Conservation (phyloP, 2,797 vertebrate genomes). For the Diceros bicornis region DNA sequence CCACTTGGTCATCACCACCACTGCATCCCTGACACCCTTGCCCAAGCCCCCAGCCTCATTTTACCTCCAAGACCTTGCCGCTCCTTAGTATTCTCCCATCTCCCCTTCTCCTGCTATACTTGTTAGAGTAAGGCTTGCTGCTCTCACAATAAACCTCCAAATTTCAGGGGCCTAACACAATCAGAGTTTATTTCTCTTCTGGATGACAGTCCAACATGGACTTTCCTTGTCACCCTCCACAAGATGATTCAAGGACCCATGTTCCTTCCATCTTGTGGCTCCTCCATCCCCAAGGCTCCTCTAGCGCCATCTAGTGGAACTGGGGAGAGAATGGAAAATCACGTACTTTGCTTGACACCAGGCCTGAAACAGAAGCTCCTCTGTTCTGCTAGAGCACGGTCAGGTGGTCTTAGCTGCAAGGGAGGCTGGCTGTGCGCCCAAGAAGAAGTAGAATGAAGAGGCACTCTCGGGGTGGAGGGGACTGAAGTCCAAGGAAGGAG, state of each 20-base stretch:
- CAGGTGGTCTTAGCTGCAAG: rapidly evolving
- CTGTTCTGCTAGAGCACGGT: background rate
- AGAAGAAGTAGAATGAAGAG: too few species aligned
- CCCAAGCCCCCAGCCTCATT: rapidly evolving
- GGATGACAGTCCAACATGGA: rapidly evolving
- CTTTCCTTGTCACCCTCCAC: background rate
- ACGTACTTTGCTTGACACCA: rapidly evolving
- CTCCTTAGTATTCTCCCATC: background rate
- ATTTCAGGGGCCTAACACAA: background rate
- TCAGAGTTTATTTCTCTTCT: background rate
- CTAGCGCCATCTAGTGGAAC: rapidly evolving
- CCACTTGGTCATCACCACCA: background rate
- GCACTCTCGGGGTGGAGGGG: background rate
- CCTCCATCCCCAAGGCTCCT: background rate
- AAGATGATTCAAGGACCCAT: rapidly evolving
- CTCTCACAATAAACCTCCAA: background rate
- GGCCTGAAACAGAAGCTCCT: rapidly evolving
- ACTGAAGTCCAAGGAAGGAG: background rate
- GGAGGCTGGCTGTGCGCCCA: background rate
- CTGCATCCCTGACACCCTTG: background rate
- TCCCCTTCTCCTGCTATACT: rapidly evolving
- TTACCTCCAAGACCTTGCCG: background rate
- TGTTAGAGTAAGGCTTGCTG: background rate
- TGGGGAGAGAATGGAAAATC: background rate
- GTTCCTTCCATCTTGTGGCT: background rate